Conservation (phyloP, 1,140 invertebrate genomes). For the Lepidurus arcticus region DNA sequence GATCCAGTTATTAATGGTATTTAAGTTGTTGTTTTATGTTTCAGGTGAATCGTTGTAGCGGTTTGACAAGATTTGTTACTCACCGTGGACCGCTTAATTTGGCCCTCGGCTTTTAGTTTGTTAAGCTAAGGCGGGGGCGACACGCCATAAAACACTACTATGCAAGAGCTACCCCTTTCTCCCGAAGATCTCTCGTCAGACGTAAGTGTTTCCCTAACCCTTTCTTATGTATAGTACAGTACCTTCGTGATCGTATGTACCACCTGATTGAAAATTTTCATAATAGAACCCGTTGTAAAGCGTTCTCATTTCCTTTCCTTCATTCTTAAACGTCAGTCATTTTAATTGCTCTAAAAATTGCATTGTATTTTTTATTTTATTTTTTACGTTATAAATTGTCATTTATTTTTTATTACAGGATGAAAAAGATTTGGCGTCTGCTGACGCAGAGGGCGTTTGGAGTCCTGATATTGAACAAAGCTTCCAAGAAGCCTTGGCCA, state of each 20-base stretch:
- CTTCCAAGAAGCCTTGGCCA: conserved; percentile 98
- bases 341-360: neutral
- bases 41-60: neutral
- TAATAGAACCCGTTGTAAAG: conserved; percentile 1
- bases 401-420: conserved; percentile 55
- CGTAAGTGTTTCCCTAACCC: conserved; percentile 9
- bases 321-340: neutral
- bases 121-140: conserved; percentile 26
- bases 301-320: conserved; percentile 22
- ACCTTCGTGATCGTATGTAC: too few relatives aligned
- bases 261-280: too few relatives aligned
- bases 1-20: neutral
- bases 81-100: neutral
- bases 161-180: conserved; percentile 33
- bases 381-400: conserved; percentile 30
- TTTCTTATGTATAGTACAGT: too few relatives aligned
- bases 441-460: conserved; percentile 99
- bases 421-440: conserved; percentile 79
- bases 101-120: conserved; percentile 1
- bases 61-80: neutral
- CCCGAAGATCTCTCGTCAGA: conserved; percentile 35
- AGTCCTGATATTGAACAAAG: conserved; percentile 99
- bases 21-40: neutral
- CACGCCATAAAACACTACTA: conserved; percentile 22
- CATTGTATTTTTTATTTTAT: neutral